phyloP scores from a whole-genome alignment of 2,888 invertebrate genomes.

The Oscheius sp. region DNA sequence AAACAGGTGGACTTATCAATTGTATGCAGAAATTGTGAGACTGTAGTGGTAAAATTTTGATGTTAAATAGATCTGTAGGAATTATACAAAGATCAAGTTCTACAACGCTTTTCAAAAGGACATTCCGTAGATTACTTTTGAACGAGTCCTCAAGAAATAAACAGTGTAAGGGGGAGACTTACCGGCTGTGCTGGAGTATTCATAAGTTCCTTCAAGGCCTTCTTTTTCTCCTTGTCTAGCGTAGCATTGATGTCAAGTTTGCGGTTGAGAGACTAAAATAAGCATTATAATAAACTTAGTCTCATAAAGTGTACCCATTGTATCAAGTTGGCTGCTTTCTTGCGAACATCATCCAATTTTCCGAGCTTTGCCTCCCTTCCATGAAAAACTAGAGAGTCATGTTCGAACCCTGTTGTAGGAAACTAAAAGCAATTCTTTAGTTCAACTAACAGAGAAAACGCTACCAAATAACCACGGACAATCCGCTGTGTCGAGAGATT shows the following conservation, averaged over 20 bases:
- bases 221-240: conserved; percentile 44
- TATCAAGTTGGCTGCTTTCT: conserved; percentile 1
- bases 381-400: conserved; percentile 56
- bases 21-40: too few species aligned
- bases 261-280: conserved; percentile 46
- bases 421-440: conserved; percentile 39
- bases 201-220: conserved; percentile 9
- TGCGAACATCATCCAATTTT: conserved; percentile 22
- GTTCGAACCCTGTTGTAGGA: conserved; percentile 53
- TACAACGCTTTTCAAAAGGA: too few species aligned
- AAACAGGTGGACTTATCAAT: not conserved
- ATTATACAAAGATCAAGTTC: too few species aligned
- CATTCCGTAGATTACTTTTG: too few species aligned
- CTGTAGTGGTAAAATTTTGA: too few species aligned
- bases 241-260: conserved; percentile 52
- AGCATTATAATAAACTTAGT: not conserved
- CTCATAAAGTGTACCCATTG: not conserved
- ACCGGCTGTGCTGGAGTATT: conserved; percentile 16
- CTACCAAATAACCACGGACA: conserved; percentile 54
- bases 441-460: not conserved
- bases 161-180: not conserved
- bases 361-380: conserved; percentile 22
- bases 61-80: too few species aligned
- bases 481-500: conserved; percentile 56
- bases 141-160: not conserved